phyloP scores from a whole-genome alignment of 2,888 invertebrate genomes.

The Calameuta filiformis region DNA sequence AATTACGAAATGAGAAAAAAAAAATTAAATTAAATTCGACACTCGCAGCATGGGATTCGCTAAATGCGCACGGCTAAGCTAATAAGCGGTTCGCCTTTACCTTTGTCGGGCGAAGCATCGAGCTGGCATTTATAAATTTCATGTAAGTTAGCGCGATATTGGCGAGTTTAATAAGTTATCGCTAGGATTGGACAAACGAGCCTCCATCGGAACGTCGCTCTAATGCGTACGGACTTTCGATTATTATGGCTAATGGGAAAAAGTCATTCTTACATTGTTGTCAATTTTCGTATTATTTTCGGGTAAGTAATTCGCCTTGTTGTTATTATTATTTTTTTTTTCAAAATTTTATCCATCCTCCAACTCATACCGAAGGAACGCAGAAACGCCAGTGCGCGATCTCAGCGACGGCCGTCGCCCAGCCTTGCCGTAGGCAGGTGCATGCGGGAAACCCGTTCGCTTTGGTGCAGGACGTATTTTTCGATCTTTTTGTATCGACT shows the following conservation, averaged over 20 bases:
- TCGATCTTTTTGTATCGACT: not conserved
- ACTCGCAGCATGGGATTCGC: not conserved
- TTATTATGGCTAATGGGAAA: not conserved
- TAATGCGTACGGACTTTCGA: not conserved
- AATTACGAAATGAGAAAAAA: not conserved
- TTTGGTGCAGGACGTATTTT: not conserved
- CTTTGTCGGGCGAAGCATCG: not conserved
- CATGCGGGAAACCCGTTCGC: slow-evolving; percentile 1
- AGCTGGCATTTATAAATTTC: not conserved
- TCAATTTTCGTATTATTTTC: not conserved
- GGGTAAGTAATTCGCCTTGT: not conserved
- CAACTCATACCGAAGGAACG: not conserved
- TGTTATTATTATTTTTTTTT: not conserved
- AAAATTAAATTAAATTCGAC: not conserved
- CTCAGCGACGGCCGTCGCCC: slow-evolving; percentile 55
- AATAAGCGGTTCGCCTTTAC: not conserved
- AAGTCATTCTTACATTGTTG: not conserved
- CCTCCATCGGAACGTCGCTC: not conserved
- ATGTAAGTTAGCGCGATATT: not conserved
- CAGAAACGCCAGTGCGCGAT: not conserved
- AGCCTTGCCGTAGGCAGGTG: slow-evolving; percentile 48
- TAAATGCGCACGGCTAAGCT: not conserved
- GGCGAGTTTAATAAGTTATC: not conserved
- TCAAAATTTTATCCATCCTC: not conserved
- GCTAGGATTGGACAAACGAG: not conserved